phyloP scores from a whole-genome alignment of 2,888 invertebrate genomes.

The Erpobdella octoculata region DNA sequence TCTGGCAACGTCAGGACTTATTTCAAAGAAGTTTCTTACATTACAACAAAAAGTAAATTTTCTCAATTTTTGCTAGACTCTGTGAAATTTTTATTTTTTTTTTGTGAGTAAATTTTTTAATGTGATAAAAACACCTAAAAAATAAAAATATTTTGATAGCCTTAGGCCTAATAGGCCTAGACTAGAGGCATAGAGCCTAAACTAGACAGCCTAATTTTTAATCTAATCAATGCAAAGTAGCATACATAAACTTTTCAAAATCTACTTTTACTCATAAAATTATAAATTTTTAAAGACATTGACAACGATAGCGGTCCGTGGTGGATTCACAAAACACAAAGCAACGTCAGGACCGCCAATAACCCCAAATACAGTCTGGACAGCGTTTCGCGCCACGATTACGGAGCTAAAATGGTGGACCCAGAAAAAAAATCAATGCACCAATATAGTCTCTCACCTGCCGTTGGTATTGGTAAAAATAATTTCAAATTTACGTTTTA shows the following conservation, averaged over 20 bases:
- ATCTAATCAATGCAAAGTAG: not conserved
- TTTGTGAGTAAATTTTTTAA: no score
- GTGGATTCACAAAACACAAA: slow-evolving; percentile 11
- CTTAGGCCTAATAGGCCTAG: no score
- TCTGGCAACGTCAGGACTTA: not conserved
- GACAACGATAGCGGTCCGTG: not conserved
- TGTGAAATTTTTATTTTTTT: no score
- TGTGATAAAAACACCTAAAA: no score
- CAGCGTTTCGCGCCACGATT: not conserved
- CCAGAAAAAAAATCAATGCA: no score
- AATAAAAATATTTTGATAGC: no score
- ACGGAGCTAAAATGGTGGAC: no score
- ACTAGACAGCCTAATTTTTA: no score
- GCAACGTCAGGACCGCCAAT: not conserved
- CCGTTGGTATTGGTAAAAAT: not conserved
- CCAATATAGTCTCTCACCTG: no score
- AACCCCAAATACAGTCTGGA: not conserved
- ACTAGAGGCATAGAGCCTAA: no score
- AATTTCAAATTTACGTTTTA: not conserved
- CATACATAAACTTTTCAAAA: not conserved
- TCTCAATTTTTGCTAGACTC: no score
- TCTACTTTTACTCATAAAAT: not conserved
- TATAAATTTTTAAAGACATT: not conserved
- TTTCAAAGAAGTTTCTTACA: not conserved
- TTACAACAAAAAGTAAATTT: not conserved